phyloP scores from a whole-genome alignment of 2,113 vertebrate genomes.

The Ursus arctos region DNA sequence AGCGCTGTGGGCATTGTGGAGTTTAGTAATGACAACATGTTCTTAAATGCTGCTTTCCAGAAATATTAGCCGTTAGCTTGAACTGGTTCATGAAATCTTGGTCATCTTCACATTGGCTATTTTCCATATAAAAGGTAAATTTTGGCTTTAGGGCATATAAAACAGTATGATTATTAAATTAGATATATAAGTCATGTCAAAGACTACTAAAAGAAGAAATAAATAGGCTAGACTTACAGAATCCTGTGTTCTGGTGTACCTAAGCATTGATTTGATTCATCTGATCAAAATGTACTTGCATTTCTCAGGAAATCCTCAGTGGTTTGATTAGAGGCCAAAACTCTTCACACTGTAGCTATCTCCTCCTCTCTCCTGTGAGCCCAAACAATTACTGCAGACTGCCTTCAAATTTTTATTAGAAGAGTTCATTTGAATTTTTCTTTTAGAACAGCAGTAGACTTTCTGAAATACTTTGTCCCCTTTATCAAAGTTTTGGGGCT shows the following conservation, averaged over 20 bases:
- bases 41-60: not conserved
- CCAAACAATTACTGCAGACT: not conserved
- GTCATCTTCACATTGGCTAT: slow-evolving; percentile 17
- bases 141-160: slow-evolving; percentile 23
- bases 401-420: slow-evolving; percentile 17
- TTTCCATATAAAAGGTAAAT: slow-evolving; percentile 42
- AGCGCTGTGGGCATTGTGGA: not conserved
- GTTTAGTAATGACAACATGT: not conserved
- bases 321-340: slow-evolving; percentile 44
- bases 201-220: not conserved
- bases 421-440: slow-evolving; percentile 50
- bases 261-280: not conserved
- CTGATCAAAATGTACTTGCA: not conserved
- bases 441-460: slow-evolving; percentile 60
- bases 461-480: not conserved
- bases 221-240: not conserved
- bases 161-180: slow-evolving; percentile 42
- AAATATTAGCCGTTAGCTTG: not conserved
- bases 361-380: not conserved
- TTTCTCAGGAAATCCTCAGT: slow-evolving; percentile 72
- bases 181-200: not conserved
- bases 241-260: not conserved
- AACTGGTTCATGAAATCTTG: not conserved
- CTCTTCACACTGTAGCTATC: not conserved
- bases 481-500: not conserved